A percentile compares a stretch with the other conserved stretches of the same genome.
Evolutionary conservation across 2,113 vertebrate genomes (phyloP).

Genomic region (Nibea coibor): DNA sequence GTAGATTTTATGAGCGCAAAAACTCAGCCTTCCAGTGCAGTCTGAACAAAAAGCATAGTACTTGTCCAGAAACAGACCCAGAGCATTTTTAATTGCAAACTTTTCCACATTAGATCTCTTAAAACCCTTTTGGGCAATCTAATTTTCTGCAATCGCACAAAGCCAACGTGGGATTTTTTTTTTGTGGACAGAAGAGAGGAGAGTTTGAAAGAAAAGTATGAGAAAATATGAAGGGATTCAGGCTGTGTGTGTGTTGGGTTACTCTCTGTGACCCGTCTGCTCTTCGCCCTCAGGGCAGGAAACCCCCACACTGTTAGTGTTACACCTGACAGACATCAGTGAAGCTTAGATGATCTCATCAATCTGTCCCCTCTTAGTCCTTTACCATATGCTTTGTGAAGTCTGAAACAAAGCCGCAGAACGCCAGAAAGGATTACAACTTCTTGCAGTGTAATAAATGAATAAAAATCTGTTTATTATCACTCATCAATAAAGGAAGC

Average conservation of each 20-base stretch:
- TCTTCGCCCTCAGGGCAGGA: constrained; percentile 41
- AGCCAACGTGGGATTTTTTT: constrained; percentile 22
- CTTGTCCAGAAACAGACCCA: background rate
- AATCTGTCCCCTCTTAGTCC: constrained; percentile 33
- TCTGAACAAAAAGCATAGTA: background rate
- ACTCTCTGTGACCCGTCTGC: constrained; percentile 39
- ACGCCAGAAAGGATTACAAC: background rate
- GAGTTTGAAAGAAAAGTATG: constrained; percentile 15
- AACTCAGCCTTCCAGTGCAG: constrained; percentile 13
- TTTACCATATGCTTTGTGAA: constrained; percentile 28
- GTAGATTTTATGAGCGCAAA: constrained; percentile 48
- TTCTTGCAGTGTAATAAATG: constrained; percentile 17
- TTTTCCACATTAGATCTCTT: constrained; percentile 24
- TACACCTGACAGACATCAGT: constrained; percentile 65
- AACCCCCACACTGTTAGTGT: constrained; percentile 48
- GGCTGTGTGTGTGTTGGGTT: constrained; percentile 49
- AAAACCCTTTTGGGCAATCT: background rate
- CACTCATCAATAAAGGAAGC: background rate
- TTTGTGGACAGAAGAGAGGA: constrained; percentile 1
- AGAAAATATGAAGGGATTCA: constrained; percentile 48
- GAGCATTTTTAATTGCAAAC: constrained; percentile 4
- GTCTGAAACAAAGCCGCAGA: constrained; percentile 24
- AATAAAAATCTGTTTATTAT: constrained; percentile 44
- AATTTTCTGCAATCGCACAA: constrained; percentile 29
- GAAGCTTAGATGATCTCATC: constrained; percentile 55